Evolutionary conservation across 2,113 vertebrate species (phyloP).

Genomic region (Eurypyga helias): DNA sequence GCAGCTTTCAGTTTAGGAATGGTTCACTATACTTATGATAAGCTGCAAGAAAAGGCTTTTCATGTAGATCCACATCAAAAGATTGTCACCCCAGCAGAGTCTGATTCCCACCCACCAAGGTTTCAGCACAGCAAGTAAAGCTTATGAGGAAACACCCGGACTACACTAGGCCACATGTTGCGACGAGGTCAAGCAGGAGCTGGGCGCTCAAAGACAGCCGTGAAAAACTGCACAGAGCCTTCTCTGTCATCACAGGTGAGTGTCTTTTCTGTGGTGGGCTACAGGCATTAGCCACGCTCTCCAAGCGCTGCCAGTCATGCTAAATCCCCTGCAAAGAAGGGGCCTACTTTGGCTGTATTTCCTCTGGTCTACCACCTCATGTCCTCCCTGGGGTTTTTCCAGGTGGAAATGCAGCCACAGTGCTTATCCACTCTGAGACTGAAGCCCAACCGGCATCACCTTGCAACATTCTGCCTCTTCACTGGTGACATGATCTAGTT

Average conservation of each 20-base stretch:
- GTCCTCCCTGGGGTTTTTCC: not conserved
- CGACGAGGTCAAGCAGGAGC: not conserved
- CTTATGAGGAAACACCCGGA: not conserved
- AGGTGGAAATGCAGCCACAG: not conserved
- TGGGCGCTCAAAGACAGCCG: not conserved
- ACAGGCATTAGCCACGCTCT: not conserved
- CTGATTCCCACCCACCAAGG: not conserved
- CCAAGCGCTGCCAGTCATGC: not conserved
- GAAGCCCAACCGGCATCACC: not conserved
- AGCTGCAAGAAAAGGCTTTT: not conserved
- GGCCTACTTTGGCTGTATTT: not conserved
- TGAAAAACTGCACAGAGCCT: not conserved
- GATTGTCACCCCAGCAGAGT: rapidly evolving
- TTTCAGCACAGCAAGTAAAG: not conserved
- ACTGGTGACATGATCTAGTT: not conserved
- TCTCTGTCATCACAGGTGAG: not conserved
- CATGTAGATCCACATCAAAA: not conserved
- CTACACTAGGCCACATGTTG: not conserved
- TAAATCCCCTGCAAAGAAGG: not conserved
- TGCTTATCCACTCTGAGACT: not conserved
- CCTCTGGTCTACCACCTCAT: not conserved
- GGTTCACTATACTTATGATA: not conserved
- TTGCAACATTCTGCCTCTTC: not conserved
- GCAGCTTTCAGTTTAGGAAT: not conserved
- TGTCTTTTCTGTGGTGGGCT: not conserved